Evolutionary conservation across 2,113 vertebrate species (phyloP).

Genomic region (Lethenteron reissneri): DNA sequence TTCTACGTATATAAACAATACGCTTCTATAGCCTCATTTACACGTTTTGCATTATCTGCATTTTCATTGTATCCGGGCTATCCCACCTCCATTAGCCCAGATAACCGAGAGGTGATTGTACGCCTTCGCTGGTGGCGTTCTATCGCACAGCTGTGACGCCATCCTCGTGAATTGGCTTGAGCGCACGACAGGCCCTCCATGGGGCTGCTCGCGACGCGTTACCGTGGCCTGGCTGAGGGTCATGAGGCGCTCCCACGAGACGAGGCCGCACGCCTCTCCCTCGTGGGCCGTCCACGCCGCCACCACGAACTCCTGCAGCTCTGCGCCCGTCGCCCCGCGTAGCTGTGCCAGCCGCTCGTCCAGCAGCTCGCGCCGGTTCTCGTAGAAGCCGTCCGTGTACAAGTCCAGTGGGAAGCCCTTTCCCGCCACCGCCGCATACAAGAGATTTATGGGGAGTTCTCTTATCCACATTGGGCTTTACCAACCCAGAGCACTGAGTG

Average conservation of each 20-base stretch:
- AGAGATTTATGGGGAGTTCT: not conserved
- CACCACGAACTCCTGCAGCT: slow-evolving; percentile 28
- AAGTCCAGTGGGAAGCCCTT: slow-evolving; percentile 62
- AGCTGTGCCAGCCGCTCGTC: slow-evolving; percentile 37
- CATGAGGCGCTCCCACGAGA: slow-evolving; percentile 59
- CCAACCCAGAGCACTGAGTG: too few relatives aligned
- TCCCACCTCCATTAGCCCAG: too few relatives aligned
- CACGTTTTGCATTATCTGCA: too few relatives aligned
- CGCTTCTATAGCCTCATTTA: too few relatives aligned
- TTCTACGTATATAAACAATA: too few relatives aligned
- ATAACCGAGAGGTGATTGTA: too few relatives aligned
- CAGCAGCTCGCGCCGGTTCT: slow-evolving; percentile 34
- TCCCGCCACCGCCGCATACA: not conserved
- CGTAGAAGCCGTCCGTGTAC: slow-evolving; percentile 64
- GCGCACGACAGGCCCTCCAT: too few relatives aligned
- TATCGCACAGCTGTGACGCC: too few relatives aligned
- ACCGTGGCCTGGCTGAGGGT: slow-evolving; percentile 75
- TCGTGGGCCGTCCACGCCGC: slow-evolving; percentile 45
- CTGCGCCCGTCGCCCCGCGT: slow-evolving; percentile 23
- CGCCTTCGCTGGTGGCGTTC: too few relatives aligned
- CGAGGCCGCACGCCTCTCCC: slow-evolving; percentile 36
- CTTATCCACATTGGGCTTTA: not conserved
- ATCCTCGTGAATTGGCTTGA: too few relatives aligned
- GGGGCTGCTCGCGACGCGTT: not conserved
- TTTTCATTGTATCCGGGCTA: too few relatives aligned